Evolutionary conservation across 2,797 vertebrate genomes (phyloP).

Genomic region (Sebastes minor): DNA sequence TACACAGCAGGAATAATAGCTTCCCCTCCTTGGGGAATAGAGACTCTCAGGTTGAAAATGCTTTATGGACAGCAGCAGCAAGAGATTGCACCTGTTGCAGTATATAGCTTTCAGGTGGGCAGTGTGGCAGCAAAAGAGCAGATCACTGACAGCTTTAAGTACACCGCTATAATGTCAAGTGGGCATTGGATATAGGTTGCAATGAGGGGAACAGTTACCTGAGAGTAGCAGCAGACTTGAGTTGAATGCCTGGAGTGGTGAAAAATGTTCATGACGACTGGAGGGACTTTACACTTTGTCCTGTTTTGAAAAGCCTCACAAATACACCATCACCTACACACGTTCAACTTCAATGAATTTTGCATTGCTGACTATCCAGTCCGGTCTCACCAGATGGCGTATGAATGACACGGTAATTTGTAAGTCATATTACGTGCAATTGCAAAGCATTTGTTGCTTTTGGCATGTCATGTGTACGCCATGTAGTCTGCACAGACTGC

Average conservation of each 20-base stretch:
- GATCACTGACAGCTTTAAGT: conserved; percentile 1
- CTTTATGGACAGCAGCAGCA: neutral
- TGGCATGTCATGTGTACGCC: no score
- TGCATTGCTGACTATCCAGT: neutral
- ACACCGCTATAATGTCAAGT: neutral
- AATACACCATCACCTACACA: neutral
- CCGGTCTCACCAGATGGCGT: no score
- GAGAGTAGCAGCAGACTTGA: neutral
- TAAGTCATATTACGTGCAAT: no score
- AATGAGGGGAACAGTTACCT: neutral
- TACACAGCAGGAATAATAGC: conserved; percentile 9
- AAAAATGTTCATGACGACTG: neutral
- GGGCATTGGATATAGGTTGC: neutral
- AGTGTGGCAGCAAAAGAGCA: neutral
- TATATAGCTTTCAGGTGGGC: neutral
- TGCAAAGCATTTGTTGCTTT: rapidly evolving
- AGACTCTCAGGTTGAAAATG: conserved; percentile 6
- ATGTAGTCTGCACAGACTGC: no score
- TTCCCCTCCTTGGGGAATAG: neutral
- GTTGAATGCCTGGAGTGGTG: neutral
- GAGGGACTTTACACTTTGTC: neutral
- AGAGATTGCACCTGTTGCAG: conserved; percentile 13
- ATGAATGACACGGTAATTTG: no score
- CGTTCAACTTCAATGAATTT: neutral
- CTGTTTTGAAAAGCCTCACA: neutral